Evolutionary conservation across 2,888 invertebrate species (phyloP).

Genomic region (Neoaliturus tenellus): DNA sequence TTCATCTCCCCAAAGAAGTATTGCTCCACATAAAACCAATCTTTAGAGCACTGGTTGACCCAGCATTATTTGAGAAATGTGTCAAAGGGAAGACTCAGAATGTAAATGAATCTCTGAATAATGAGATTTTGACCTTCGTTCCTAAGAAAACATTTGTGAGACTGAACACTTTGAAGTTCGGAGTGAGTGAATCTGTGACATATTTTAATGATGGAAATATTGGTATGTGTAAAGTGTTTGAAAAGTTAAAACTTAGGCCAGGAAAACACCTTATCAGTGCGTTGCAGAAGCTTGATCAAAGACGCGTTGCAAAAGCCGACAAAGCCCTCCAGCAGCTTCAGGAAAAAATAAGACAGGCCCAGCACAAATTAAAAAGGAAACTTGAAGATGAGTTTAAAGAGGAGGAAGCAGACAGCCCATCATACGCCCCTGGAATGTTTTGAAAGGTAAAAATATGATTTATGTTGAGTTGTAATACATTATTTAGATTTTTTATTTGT

Average conservation of each 20-base stretch:
- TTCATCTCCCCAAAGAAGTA: conserved; percentile 27
- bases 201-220: conserved; percentile 29
- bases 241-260: not conserved
- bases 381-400: conserved; percentile 43
- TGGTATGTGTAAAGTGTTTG: not conserved
- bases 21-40: conserved; percentile 34
- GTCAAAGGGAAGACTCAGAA: conserved; percentile 45
- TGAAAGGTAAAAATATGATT: no score
- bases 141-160: conserved; percentile 48
- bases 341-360: conserved; percentile 23
- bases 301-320: not conserved
- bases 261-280: not conserved
- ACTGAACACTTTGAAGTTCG: not conserved
- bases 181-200: not conserved
- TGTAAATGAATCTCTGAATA: conserved; percentile 34
- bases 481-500: no score
- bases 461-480: no score
- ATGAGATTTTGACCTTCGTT: conserved; percentile 37
- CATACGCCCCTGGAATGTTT: conserved; percentile 15
- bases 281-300: not conserved
- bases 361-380: conserved; percentile 24
- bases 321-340: not conserved
- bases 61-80: conserved; percentile 18
- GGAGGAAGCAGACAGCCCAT: not conserved
- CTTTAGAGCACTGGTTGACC: conserved; percentile 4